phyloP scores from a whole-genome alignment of 2,888 invertebrate species.

The Phengaris arion region DNA sequence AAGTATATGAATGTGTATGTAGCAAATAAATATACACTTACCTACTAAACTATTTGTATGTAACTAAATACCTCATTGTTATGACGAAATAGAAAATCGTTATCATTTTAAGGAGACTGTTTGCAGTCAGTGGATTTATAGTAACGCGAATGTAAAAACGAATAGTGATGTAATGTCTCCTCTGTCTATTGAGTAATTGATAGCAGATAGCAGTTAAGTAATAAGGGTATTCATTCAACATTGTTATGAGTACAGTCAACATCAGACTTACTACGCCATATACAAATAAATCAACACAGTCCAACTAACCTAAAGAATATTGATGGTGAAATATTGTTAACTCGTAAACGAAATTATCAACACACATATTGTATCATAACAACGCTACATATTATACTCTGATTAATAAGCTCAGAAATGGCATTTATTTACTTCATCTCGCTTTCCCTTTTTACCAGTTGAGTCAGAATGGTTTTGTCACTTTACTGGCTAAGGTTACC shows the following conservation, averaged over 20 bases:
- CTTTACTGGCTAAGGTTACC: not conserved
- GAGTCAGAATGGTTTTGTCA: no score
- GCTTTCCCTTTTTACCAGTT: no score
- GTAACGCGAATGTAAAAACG: not conserved
- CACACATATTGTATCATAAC: no score
- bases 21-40: not conserved
- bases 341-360: no score
- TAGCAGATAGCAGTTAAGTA: constrained; percentile 8
- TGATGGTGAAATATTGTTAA: no score
- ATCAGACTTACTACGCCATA: not conserved
- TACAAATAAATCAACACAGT: not conserved
- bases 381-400: no score
- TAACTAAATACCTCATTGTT: constrained; percentile 11
- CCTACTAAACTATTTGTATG: not conserved
- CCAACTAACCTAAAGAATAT: no score
- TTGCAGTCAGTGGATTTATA: constrained; percentile 6
- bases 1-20: no score
- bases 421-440: no score
- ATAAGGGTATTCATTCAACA: constrained; percentile 29
- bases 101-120: not conserved
- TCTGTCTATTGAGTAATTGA: not conserved
- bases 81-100: not conserved
- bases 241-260: not conserved
- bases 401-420: no score
- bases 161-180: not conserved